Base-by-base conservation (phyloP, 2,113 vertebrate species). In the Perognathus longimembris region DNA sequence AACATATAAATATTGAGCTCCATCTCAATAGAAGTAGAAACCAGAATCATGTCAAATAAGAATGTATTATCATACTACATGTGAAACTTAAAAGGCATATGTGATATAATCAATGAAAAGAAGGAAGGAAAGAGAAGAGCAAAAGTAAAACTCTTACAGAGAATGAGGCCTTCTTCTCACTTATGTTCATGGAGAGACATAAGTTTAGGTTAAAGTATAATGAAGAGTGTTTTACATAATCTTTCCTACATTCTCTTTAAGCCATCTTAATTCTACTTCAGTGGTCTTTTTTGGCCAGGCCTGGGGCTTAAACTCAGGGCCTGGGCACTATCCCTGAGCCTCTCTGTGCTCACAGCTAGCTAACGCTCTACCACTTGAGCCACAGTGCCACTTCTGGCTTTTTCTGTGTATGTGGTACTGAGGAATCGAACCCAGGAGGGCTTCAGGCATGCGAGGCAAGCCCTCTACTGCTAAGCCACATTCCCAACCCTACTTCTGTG, bases 1-100 rank as follows among this genome's bases (percentile, higher is more conserved):
- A 91, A 81, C 92, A 92, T 54, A 64, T 82, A 64, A 88, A 18
- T 90, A 69, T 92, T 88, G 26, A 69, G 1, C 22, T 82, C 36
- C 21, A 7, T 86, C 28, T 95, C 64, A 42, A 75, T 26, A 85
- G 54, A 94, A 94, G 75, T 32, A 11, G 40, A 78, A 85, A 57
- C 12, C 54, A 89, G 21, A 75, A 70, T 82, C 14, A 77, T 64
- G 30, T 32, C 88, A 9, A 38, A 40, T 45, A 34, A 38, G 36
- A 81, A 69, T 71, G 21, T 36, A 40, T 15, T 42, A 38, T 81
- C 76, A 1, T 84, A 64, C 20, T 50, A 26, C 4, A 40, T 59
- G 26, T 61, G 3, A 40, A 83, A 67, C 26, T 21, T 40, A 80
- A 88, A 79, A 87, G 20, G 26, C 45, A 8, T 26, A 75, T 64